Evolutionary conservation across 2,888 invertebrate genomes (phyloP), one percentile per base, ranked within the genome.

Genomic region (Toxonevra muliebris): DNA sequence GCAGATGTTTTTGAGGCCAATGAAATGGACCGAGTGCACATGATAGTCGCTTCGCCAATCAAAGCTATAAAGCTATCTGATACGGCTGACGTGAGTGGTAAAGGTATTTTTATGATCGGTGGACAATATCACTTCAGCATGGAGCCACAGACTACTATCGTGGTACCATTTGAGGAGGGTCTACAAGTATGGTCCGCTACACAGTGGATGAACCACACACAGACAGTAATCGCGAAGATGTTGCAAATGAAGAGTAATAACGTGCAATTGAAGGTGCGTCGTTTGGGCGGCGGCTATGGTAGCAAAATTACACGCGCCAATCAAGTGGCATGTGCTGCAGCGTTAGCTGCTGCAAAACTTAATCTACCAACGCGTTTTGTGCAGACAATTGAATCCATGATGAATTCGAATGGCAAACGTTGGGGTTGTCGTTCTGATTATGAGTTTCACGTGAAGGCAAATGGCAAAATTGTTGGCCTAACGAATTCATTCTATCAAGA

Each of bases 221-320:
- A 90, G 77, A 76, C 86, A 42, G 87, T 87, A 2, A 84, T 92
- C 20, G 87, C 90, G 0, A 76, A 86, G 48, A 86, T 87, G 62
- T 85, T 91, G 3, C 86, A 86, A 20, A 76, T 90, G 13, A 88
- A 88, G 3, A 84, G 87, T 42, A 89, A 90, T 76, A 88, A 93
- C 50, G 87, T 94, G 10, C 89, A 91, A 69, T 85, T 94, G 0
- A 82, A 86, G 19, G 91, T 93, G 0, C 87, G 89, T 13, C 88
- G 94, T 45, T 74, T 94, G 1, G 95, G 95, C 11, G 95, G 95
- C 13, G 92, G 85, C 0, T 95, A 92, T 81, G 95, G 95, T 0
- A 87, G 87, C 0, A 95, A 95, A 64, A 89, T 94, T 67, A 86
- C 88, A 0, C 87, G 93, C 9, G 82, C 88, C 1, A 81, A 86